Conservation (phyloP, 1,140 invertebrate genomes). For the Chymomyza costata region DNA sequence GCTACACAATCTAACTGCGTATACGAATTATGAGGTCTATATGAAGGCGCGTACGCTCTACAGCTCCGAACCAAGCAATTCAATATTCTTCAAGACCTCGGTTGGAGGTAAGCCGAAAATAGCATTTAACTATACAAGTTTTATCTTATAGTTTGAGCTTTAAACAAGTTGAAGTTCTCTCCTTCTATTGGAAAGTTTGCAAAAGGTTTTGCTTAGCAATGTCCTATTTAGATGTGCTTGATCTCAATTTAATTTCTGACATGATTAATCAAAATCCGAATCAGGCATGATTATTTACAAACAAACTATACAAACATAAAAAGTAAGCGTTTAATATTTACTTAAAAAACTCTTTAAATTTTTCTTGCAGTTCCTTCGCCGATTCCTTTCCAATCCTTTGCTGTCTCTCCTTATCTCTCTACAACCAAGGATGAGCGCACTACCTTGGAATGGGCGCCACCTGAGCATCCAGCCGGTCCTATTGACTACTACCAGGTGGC, state of each 20-base stretch:
- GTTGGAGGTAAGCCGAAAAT: constrained; percentile 39
- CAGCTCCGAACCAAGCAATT: constrained; percentile 47
- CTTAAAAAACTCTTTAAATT: background rate
- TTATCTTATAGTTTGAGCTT: background rate
- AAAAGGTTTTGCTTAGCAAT: too few species aligned
- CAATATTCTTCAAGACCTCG: constrained; percentile 37
- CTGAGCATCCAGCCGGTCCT: constrained; percentile 32
- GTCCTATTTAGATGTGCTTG: too few species aligned
- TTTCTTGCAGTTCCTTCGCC: constrained; percentile 35
- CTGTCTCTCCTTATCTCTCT: too few species aligned
- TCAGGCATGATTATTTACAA: too few species aligned
- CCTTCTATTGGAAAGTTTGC: too few species aligned
- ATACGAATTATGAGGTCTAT: constrained; percentile 41
- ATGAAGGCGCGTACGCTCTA: constrained; percentile 40
- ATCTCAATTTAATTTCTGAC: too few species aligned
- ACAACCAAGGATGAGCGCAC: constrained; percentile 28
- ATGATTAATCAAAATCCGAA: too few species aligned
- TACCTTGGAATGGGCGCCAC: constrained; percentile 33
- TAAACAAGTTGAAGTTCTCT: too few species aligned
- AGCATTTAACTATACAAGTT: background rate
- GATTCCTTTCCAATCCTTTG: constrained; percentile 16
- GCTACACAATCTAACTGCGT: constrained; percentile 47
- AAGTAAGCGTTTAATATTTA: too few species aligned
- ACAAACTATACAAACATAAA: too few species aligned
- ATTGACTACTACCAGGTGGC: constrained; percentile 51